A percentile compares a stretch with the other conserved stretches of the same genome.
These are phyloP conservation scores for Erebia epiphron DNA, from an alignment of 2,888 invertebrate species.

Conservation along the genomic window DNA sequence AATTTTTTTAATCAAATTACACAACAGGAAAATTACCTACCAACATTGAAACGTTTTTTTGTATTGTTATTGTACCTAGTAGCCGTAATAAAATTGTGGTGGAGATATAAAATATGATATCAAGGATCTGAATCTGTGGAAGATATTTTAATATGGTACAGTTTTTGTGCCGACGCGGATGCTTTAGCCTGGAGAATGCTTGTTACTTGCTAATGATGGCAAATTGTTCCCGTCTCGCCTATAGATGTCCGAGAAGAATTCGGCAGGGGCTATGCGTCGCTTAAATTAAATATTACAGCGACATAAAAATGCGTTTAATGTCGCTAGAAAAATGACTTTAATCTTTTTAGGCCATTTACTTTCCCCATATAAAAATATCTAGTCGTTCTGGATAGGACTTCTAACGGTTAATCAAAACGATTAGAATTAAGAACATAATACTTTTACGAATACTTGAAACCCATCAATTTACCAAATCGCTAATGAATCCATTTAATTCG, in stretches of 20 bases:
- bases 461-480: no score
- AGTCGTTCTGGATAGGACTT: background rate
- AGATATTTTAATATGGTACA: conserved; percentile 53
- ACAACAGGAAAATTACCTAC: background rate
- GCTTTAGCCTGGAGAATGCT: conserved; percentile 56
- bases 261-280: conserved; percentile 50
- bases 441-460: no score
- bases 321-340: conserved; percentile 41
- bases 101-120: conserved; percentile 24
- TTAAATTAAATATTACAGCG: conserved; percentile 62
- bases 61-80: background rate
- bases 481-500: no score
- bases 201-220: conserved; percentile 66
- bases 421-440: no score
- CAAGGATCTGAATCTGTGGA: conserved; percentile 30
- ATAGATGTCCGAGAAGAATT: conserved; percentile 63
- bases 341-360: conserved; percentile 30
- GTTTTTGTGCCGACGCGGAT: conserved; percentile 50
- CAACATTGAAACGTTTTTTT: background rate
- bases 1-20: background rate
- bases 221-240: conserved; percentile 59
- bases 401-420: background rate
- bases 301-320: conserved; percentile 53
- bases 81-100: conserved; percentile 5
- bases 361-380: background rate